Conservation (phyloP, 1,140 invertebrate genomes). For the Parasteatoda tepidariorum region DNA sequence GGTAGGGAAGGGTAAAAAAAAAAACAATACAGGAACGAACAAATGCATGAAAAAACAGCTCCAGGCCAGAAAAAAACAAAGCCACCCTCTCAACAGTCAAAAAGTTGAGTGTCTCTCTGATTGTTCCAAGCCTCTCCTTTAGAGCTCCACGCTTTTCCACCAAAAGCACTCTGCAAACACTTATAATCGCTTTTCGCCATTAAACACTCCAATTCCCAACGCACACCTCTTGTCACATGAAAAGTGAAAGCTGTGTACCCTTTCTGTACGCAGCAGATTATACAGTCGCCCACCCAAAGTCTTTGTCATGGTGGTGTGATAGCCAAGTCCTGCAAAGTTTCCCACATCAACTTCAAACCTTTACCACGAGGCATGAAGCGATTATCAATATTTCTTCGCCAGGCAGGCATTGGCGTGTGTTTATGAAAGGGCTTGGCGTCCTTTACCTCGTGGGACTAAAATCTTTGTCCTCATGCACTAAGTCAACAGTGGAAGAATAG, state of each 20-base stretch:
- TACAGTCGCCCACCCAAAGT: neutral
- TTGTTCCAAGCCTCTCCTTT: no score
- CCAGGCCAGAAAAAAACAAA: no score
- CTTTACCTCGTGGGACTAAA: neutral
- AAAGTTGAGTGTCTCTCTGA: no score
- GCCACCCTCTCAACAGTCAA: no score
- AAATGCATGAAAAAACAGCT: no score
- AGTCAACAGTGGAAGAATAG: slow-evolving; percentile 14
- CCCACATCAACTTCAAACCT: no score
- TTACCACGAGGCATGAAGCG: neutral
- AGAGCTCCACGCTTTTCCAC: neutral
- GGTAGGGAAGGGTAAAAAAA: no score
- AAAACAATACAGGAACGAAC: no score
- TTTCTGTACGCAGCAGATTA: slow-evolving; percentile 29
- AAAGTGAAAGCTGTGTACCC: slow-evolving; percentile 33
- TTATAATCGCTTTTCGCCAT: neutral
- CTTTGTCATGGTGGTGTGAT: neutral
- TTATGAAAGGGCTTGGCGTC: slow-evolving; percentile 2
- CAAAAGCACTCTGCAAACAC: neutral
- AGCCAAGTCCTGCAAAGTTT: neutral
- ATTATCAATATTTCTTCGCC: slow-evolving; percentile 16
- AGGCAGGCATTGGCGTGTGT: neutral
- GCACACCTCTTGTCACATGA: neutral
- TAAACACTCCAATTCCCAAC: slow-evolving; percentile 5
- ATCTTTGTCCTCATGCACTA: slow-evolving; percentile 28